Percentiles rank a stretch among this genome's conserved stretches.
Evolutionary conservation across 2,797 vertebrate species (phyloP).

Genomic region (Gymnoscopelus microlampas): DNA sequence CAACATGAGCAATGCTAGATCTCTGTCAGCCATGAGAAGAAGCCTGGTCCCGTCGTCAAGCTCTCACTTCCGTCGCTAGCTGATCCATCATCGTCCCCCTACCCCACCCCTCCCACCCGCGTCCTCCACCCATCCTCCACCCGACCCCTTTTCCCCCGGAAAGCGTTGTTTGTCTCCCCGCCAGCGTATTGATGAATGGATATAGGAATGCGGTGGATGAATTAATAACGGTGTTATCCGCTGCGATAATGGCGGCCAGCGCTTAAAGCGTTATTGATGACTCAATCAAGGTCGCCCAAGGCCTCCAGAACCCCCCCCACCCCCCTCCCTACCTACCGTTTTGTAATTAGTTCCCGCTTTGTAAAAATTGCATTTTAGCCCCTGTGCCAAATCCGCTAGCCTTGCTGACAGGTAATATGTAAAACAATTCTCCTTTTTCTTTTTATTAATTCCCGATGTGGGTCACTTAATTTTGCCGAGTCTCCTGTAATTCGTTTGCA

Average conservation of each 20-base stretch:
- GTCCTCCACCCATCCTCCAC: conserved; percentile 32
- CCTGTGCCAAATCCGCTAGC: conserved; percentile 40
- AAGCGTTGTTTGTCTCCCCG: conserved; percentile 61
- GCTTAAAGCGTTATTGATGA: conserved; percentile 76
- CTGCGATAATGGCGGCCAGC: conserved; percentile 57
- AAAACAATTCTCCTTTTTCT: not conserved
- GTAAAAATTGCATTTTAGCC: conserved; percentile 52
- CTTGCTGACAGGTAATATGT: conserved; percentile 49
- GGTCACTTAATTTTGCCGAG: conserved; percentile 28
- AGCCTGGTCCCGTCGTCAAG: conserved; percentile 23
- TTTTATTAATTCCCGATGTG: conserved; percentile 46
- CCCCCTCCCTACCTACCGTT: conserved; percentile 25
- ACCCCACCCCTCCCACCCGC: not conserved
- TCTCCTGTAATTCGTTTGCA: conserved; percentile 19
- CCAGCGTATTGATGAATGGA: conserved; percentile 65
- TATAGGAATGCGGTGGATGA: conserved; percentile 42
- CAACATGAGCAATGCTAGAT: conserved; percentile 36
- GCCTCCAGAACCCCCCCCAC: conserved; percentile 19
- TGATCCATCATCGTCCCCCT: conserved; percentile 54
- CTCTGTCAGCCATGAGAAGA: conserved; percentile 6
- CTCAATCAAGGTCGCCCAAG: conserved; percentile 62
- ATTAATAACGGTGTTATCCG: conserved; percentile 72
- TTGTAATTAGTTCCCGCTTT: conserved; percentile 65
- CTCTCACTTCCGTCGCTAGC: conserved; percentile 39
- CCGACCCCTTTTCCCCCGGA: conserved; percentile 36